Evolutionary conservation across 1,140 invertebrate genomes (phyloP).

Genomic region (Drosophila fuyamai): DNA sequence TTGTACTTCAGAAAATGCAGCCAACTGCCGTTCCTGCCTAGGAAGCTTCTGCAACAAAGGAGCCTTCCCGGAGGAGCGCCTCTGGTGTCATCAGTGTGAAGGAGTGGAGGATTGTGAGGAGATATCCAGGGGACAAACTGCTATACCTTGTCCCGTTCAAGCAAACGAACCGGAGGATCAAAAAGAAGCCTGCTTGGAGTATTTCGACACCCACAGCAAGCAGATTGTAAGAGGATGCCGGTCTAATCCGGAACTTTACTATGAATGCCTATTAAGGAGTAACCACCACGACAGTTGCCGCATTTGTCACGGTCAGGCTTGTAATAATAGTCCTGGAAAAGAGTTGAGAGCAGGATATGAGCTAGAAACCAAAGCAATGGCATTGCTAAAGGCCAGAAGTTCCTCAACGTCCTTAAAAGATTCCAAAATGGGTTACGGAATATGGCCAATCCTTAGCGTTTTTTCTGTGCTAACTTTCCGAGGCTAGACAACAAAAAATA

Average conservation of each 20-base stretch:
- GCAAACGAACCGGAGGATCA: constrained; percentile 55
- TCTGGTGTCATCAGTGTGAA: constrained; percentile 72
- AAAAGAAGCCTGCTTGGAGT: constrained; percentile 60
- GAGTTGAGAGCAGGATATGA: constrained; percentile 16
- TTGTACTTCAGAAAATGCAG: constrained; percentile 26
- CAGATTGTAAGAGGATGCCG: constrained; percentile 63
- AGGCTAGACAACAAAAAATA: no score
- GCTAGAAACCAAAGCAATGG: constrained; percentile 21
- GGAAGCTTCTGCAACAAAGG: constrained; percentile 78
- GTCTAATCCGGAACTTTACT: constrained; percentile 57
- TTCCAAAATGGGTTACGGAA: neutral
- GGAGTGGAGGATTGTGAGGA: constrained; percentile 43
- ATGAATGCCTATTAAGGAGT: constrained; percentile 63
- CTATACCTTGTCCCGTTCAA: constrained; percentile 43
- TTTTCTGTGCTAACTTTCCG: constrained; percentile 42
- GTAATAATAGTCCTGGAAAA: constrained; percentile 54
- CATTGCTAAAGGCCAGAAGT: constrained; percentile 8
- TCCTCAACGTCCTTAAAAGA: neutral
- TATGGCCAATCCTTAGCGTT: constrained; percentile 24
- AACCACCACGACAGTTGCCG: constrained; percentile 29
- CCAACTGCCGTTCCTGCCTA: constrained; percentile 52
- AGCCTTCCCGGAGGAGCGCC: constrained; percentile 55
- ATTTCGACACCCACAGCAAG: constrained; percentile 42
- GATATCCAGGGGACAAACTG: constrained; percentile 16
- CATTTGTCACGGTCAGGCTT: constrained; percentile 54